phyloP scores from a whole-genome alignment of 2,888 invertebrate genomes.

The Idaea aversata region DNA sequence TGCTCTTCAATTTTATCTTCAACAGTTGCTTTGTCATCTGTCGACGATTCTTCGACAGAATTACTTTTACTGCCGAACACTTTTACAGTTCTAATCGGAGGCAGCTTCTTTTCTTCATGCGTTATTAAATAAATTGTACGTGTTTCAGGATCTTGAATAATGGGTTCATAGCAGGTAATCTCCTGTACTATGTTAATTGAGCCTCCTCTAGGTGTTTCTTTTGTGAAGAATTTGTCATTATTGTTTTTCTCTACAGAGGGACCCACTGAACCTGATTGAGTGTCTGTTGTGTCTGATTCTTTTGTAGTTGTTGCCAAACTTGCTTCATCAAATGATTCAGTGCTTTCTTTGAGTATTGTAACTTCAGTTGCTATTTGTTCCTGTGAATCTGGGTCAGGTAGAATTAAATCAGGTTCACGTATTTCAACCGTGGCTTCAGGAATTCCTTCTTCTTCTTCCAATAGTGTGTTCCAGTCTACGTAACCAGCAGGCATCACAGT shows the following conservation, averaged over 20 bases:
- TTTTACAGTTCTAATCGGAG: conserved; percentile 80
- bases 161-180: conserved; percentile 52
- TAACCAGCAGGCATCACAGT: conserved; percentile 46
- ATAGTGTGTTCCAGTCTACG: conserved; percentile 69
- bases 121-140: conserved; percentile 83
- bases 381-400: conserved; percentile 24
- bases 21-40: conserved; percentile 31
- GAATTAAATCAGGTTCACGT: conserved; percentile 32
- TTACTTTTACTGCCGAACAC: conserved; percentile 82
- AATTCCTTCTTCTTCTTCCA: conserved; percentile 63
- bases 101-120: conserved; percentile 85
- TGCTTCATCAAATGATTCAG: conserved; percentile 32
- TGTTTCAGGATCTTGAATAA: conserved; percentile 56
- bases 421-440: conserved; percentile 45
- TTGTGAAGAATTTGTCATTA: conserved; percentile 59
- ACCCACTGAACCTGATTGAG: conserved; percentile 28
- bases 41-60: conserved; percentile 58
- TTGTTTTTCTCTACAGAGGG: conserved; percentile 64
- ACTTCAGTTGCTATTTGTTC: conserved; percentile 65
- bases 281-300: conserved; percentile 10
- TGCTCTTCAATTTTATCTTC: conserved; percentile 24
- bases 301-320: conserved; percentile 18
- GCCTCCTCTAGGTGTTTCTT: conserved; percentile 48
- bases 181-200: conserved; percentile 57
- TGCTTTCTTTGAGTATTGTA: conserved; percentile 57